Evolutionary conservation across 1,140 invertebrate species (phyloP), one percentile per base, ranked within the genome.

Genomic region (Drosophila pachea): DNA sequence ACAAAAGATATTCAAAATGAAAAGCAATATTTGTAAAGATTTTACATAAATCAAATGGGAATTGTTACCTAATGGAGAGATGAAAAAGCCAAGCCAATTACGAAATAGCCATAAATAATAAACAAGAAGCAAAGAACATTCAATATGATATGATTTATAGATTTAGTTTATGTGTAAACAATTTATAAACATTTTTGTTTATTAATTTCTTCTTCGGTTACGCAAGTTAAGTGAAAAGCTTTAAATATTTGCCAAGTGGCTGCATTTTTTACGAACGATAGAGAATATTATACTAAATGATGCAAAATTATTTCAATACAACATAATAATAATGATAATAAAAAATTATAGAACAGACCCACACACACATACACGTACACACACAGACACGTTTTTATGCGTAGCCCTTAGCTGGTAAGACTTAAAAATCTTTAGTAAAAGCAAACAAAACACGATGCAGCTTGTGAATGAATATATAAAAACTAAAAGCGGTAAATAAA

Each of bases 181-280:
- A 50, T 76, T 64, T 73, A 56, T 61, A 9, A 78, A 48, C 48
- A 68, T 54, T 84, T 62, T 47, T 45, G 22, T 76, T 64, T 73
- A 56, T 61, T 5, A 78, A 48, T 45, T 65, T 54, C 79, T 62
- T 47, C 40, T 74, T 84, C 86, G 81, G 76, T 40, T 76, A 62
- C 72, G 45, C 71, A 83, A 66, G 36, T 84, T 83, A 69, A 79
- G 79, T 83, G 48, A 79, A 84, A 84, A 84, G 79, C 79, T 84
- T 84, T 84, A 84, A 84, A 86, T 63, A 74, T 67, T 76, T 66
- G 76, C 66, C 79, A 71, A 68, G 69, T 61, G 81, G 81, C 72
- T 72, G 74, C 76, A 73, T 81, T 86, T 78, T 82, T 86, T 86
- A 73, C 43, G 56, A 79, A 79, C 60, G 84, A 62, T 84, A 86